Evolutionary conservation across 2,797 vertebrate genomes (phyloP), one percentile per base, ranked within the genome.

Genomic region (Bradypodion ventrale): DNA sequence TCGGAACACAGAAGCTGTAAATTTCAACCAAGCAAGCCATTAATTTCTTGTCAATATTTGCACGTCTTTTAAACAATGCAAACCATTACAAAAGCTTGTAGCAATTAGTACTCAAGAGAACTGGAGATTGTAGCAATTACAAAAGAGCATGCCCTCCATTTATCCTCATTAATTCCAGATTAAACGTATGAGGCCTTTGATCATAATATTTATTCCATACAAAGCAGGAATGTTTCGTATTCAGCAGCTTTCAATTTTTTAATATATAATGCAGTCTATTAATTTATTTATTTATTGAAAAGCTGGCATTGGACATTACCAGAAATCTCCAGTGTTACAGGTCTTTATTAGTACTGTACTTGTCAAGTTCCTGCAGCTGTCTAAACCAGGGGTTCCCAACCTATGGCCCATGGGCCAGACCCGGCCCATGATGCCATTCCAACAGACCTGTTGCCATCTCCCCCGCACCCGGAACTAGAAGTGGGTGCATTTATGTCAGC

Each of bases 1-100:
- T 29, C 73, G 56, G n/a, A 21, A 19, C 69, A 69, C 25, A 19
- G 60, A 46, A 80, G 70, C 15, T 25, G n/a, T 35, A n/a, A 70
- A 63, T 52, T 74, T 79, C 52, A 66, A 74, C 35, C 60, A 68
- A 74, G 69, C 60, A 75, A 80, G 32, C 60, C 77, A 66, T 44
- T 85, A 85, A 85, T 85, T 52, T 66, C 27, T 59, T 56, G 63
- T 68, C 78, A 85, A 75, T 68, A 80, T 80, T 80, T 80, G 75
- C 62, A 59, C 62, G 42, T 80, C 46, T 68, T 75, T 80, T 35
- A 68, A 75, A 85, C 72, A 75, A 75, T 29, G 42, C 62, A 44
- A n/a, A 35, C 46, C 13, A 27, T 78, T 68, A 80, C 60, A 65
- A 69, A 85, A 62, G n/a, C n/a, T 59, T n/a, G 19, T 12, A 7